These are phyloP conservation scores for Hyles lineata DNA, from an alignment of 2,888 invertebrate genomes.

Conservation along the genomic window DNA sequence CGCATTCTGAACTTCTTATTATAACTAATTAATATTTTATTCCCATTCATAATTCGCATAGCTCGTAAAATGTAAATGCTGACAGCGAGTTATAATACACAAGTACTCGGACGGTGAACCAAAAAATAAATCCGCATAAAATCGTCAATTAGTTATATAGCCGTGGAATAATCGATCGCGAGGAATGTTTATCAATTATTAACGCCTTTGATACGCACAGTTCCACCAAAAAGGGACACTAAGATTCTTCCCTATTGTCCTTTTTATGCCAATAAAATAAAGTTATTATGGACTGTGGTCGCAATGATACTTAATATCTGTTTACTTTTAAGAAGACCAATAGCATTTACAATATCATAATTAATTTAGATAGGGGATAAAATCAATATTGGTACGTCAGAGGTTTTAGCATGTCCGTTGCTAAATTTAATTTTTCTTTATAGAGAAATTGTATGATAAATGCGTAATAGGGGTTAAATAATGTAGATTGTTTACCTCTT, in stretches of 20 bases:
- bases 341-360: too few relatives aligned
- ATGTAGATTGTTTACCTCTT: too few relatives aligned
- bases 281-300: neutral
- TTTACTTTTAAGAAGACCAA: too few relatives aligned
- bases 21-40: neutral
- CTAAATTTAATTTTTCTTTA: too few relatives aligned
- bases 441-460: too few relatives aligned
- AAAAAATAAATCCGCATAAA: neutral
- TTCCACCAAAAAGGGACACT: neutral
- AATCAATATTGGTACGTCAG: too few relatives aligned
- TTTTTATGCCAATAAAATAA: neutral
- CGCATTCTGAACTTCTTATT: too few relatives aligned
- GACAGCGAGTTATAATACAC: neutral
- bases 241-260: neutral
- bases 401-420: too few relatives aligned
- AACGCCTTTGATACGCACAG: neutral
- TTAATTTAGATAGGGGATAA: too few relatives aligned
- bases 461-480: too few relatives aligned
- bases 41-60: neutral
- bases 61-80: neutral
- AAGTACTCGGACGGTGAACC: neutral
- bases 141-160: neutral
- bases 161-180: slow-evolving; percentile 1
- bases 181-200: neutral
- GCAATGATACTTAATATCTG: too few relatives aligned